Percentiles rank a stretch among this genome's conserved stretches.
phyloP scores from a whole-genome alignment of 2,888 invertebrate species.

The Rhodophaea formosa region DNA sequence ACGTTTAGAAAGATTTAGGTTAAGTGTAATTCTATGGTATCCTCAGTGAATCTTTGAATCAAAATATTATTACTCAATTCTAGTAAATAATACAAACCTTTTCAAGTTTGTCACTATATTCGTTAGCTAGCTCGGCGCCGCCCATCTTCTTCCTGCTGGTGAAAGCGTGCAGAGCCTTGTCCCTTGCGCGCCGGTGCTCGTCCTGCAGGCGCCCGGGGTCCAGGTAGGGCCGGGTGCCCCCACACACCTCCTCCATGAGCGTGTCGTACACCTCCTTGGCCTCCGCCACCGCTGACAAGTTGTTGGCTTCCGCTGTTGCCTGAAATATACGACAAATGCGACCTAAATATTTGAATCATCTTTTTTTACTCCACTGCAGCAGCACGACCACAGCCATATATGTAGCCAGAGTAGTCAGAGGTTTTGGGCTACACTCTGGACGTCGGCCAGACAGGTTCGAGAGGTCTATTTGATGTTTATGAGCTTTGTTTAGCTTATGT shows the following conservation, averaged over 20 bases:
- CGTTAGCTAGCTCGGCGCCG: constrained; percentile 93
- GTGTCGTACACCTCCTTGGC: constrained; percentile 94
- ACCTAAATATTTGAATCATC: neutral
- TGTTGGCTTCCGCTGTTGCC: constrained; percentile 99
- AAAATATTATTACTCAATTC: too few species aligned
- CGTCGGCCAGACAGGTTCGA: too few species aligned
- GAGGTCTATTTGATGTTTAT: too few species aligned
- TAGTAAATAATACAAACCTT: too few species aligned
- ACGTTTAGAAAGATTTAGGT: too few species aligned
- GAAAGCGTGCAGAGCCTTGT: constrained; percentile 88
- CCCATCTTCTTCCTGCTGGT: constrained; percentile 97
- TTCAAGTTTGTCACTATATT: constrained; percentile 89
- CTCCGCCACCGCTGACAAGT: constrained; percentile 95
- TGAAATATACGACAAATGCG: constrained; percentile 42
- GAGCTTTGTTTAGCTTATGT: too few species aligned
- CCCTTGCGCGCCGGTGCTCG: constrained; percentile 90
- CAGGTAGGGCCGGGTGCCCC: constrained; percentile 95
- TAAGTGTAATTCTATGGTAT: too few species aligned
- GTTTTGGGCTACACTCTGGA: too few species aligned
- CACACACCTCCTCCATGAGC: constrained; percentile 97
- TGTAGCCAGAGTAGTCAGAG: too few species aligned
- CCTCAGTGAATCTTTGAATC: too few species aligned
- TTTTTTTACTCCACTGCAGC: too few species aligned
- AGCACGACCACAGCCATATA: too few species aligned
- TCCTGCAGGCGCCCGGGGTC: constrained; percentile 89